These are phyloP conservation scores for Tinea pellionella DNA, from an alignment of 2,888 invertebrate species.

Conservation along the genomic window DNA sequence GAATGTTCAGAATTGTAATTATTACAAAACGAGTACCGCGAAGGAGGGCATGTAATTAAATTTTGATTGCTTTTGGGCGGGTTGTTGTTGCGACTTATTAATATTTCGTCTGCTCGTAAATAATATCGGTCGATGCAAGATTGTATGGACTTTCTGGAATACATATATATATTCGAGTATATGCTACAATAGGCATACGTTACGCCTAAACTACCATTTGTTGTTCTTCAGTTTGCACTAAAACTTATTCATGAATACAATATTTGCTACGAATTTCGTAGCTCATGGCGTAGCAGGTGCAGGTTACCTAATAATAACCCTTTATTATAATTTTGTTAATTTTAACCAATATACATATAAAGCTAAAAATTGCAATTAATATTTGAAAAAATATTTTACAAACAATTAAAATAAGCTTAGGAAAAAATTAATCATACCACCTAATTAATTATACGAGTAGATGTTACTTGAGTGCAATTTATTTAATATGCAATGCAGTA, in stretches of 20 bases:
- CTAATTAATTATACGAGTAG: too few species aligned
- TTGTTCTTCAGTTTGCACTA: neutral
- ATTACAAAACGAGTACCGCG: constrained; percentile 33
- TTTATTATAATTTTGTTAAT: constrained; percentile 10
- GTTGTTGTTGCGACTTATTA: constrained; percentile 56
- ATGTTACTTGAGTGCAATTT: too few species aligned
- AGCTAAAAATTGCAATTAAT: neutral
- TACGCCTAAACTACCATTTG: too few species aligned
- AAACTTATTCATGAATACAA: neutral
- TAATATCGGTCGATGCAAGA: constrained; percentile 21
- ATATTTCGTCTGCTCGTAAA: constrained; percentile 48
- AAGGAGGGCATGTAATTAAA: constrained; percentile 54
- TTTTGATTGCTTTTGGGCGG: constrained; percentile 52
- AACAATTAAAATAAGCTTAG: too few species aligned
- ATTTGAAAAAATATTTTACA: neutral
- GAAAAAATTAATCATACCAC: too few species aligned
- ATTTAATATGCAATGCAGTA: too few species aligned
- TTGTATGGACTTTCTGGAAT: neutral
- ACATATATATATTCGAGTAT: too few species aligned
- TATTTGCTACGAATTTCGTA: neutral
- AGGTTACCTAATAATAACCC: neutral
- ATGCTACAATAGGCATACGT: too few species aligned
- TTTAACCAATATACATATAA: neutral
- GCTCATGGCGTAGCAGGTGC: neutral
- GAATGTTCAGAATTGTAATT: constrained; percentile 35